A percentile compares a stretch with the other conserved stretches of the same genome.
These are phyloP conservation scores for Brotula barbata DNA, from an alignment of 2,797 vertebrate species.

Conservation along the genomic window DNA sequence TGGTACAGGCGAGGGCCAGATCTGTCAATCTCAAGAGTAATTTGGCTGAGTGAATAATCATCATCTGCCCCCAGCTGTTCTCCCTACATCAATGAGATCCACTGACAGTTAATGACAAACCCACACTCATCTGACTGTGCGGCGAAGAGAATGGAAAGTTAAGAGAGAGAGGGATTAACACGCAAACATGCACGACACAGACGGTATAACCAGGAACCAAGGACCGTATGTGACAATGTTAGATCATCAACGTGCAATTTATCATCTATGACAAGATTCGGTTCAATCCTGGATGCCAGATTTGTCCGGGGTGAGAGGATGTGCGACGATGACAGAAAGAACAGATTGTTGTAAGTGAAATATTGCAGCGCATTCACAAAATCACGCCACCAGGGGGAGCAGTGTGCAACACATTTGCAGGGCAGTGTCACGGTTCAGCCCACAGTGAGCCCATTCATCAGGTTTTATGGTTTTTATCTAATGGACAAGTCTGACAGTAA, in stretches of 20 bases:
- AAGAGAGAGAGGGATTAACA: constrained; percentile 20
- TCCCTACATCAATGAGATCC: constrained; percentile 65
- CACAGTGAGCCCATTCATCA: background rate
- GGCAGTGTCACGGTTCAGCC: background rate
- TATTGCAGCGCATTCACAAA: too few relatives aligned
- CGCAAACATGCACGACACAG: constrained; percentile 11
- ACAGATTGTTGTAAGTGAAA: too few relatives aligned
- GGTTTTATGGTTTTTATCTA: background rate
- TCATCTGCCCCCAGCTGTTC: constrained; percentile 53
- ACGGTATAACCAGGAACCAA: constrained; percentile 13
- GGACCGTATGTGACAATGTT: constrained; percentile 34
- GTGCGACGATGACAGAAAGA: too few relatives aligned
- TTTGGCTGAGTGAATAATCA: constrained; percentile 20
- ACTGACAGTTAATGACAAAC: constrained; percentile 60
- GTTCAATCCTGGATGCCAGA: background rate
- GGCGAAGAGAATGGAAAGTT: constrained; percentile 67
- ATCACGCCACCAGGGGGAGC: too few relatives aligned
- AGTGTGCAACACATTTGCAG: background rate
- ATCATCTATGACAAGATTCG: background rate
- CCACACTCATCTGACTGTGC: constrained; percentile 42
- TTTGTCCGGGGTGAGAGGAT: too few relatives aligned
- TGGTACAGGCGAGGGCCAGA: background rate
- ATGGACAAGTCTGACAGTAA: background rate
- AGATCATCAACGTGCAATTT: constrained; percentile 4
- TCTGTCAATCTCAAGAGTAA: constrained; percentile 8